Evolutionary conservation across 2,797 vertebrate species (phyloP).

Genomic region (Tolypeutes matacus): DNA sequence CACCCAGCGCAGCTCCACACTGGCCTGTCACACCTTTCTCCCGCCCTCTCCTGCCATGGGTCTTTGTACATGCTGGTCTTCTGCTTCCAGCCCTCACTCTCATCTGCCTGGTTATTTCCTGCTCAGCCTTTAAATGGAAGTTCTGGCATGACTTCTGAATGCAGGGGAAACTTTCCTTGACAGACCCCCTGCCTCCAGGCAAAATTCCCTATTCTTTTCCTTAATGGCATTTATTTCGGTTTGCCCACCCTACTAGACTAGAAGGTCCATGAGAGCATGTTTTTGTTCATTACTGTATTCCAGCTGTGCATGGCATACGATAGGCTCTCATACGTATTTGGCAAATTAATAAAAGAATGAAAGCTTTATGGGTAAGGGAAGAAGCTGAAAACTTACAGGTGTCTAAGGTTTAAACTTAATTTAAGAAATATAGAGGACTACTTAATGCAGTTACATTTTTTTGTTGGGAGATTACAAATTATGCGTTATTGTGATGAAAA

Average conservation of each 20-base stretch:
- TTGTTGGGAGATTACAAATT: neutral
- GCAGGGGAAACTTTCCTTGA: neutral
- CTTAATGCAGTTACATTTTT: neutral
- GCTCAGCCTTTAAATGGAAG: neutral
- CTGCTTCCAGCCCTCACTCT: neutral
- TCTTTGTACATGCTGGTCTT: neutral
- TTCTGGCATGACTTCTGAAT: neutral
- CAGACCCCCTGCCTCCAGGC: neutral
- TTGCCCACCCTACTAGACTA: neutral
- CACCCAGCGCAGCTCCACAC: neutral
- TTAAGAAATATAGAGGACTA: neutral
- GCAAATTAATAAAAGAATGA: neutral
- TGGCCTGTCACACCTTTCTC: neutral
- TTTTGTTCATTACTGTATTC: neutral
- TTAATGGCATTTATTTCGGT: neutral
- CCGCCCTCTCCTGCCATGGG: neutral
- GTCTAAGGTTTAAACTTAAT: conserved; percentile 41
- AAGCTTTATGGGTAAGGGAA: neutral
- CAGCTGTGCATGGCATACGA: neutral
- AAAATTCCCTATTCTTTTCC: neutral
- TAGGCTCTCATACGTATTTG: neutral
- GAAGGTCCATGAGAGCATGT: neutral
- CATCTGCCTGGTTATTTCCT: neutral
- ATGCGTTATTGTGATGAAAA: conserved; percentile 55
- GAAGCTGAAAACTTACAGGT: neutral